phyloP scores from a whole-genome alignment of 2,888 invertebrate species.

The Brassicogethes aeneus region DNA sequence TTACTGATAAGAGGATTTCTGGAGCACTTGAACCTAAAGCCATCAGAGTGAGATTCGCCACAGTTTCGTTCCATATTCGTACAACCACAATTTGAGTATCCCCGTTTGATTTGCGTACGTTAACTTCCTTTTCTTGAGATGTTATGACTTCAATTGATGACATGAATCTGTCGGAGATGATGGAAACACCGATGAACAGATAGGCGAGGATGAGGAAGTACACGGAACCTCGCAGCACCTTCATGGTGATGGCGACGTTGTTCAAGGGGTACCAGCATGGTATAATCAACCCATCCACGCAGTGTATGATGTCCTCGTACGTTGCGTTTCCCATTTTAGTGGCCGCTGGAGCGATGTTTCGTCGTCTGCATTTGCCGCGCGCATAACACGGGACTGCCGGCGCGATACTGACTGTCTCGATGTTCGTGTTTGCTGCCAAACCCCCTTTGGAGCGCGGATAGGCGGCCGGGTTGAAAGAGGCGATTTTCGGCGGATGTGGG shows the following conservation, averaged over 20 bases:
- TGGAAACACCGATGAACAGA: conserved; percentile 97
- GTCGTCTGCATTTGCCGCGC: not conserved
- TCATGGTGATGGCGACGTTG: conserved; percentile 65
- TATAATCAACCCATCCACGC: conserved; percentile 77
- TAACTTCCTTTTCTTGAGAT: conserved; percentile 91
- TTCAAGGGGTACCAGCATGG: conserved; percentile 84
- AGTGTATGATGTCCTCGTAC: conserved; percentile 35
- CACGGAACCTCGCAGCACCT: conserved; percentile 75
- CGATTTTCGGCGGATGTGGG: too few species aligned
- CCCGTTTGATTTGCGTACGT: conserved; percentile 80
- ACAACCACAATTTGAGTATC: conserved; percentile 84
- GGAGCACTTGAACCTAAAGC: conserved; percentile 98
- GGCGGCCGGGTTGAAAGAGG: too few species aligned
- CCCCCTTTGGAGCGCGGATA: too few species aligned
- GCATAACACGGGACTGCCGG: not conserved
- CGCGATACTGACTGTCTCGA: not conserved
- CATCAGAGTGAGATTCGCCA: conserved; percentile 97
- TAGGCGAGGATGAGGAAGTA: conserved; percentile 88
- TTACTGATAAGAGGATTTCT: conserved; percentile 93
- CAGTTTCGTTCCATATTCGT: conserved; percentile 98
- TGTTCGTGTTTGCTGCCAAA: too few species aligned
- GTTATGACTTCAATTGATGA: conserved; percentile 96
- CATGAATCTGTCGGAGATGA: conserved; percentile 99
- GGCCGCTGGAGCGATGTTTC: conserved; percentile 4
- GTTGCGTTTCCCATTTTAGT: conserved; percentile 12